phyloP scores from a whole-genome alignment of 2,113 vertebrate genomes.

The Alouatta palliata region DNA sequence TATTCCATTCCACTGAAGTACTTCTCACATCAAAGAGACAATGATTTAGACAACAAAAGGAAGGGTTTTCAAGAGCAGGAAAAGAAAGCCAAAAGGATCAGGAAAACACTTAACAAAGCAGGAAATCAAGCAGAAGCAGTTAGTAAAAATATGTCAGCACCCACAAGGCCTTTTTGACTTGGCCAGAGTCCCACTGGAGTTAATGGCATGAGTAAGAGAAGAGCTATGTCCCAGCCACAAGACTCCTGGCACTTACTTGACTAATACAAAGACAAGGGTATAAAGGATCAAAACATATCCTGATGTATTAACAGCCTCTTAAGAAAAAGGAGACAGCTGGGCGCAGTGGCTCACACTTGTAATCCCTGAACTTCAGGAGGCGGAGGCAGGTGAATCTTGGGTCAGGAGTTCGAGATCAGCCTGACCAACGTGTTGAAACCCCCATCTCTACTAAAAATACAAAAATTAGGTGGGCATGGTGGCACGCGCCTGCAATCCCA shows the following conservation, averaged over 20 bases:
- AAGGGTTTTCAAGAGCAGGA: slow-evolving; percentile 36
- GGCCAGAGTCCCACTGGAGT: background rate
- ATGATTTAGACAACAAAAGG: slow-evolving; percentile 36
- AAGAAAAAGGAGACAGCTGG: background rate
- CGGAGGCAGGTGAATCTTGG: accelerated
- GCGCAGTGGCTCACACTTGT: too few species aligned
- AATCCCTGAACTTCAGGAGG: too few species aligned
- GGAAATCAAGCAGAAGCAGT: slow-evolving; percentile 53
- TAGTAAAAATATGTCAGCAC: slow-evolving; percentile 24
- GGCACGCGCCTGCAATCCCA: accelerated
- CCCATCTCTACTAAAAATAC: too few species aligned
- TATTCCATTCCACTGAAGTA: slow-evolving; percentile 4
- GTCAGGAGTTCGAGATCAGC: too few species aligned
- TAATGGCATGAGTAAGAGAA: slow-evolving; percentile 29
- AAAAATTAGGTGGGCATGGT: too few species aligned
- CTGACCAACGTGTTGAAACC: too few species aligned
- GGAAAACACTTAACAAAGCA: slow-evolving; percentile 57
- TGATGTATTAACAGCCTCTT: background rate
- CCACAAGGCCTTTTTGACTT: slow-evolving; percentile 19
- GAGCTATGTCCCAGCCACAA: background rate
- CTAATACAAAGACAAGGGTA: slow-evolving; percentile 24
- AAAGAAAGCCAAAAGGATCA: slow-evolving; percentile 53
- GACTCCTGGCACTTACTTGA: background rate
- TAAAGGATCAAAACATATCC: slow-evolving; percentile 44
- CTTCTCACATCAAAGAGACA: slow-evolving; percentile 38